Base-by-base conservation (phyloP, 2,113 vertebrate species). In the Rhinopomastus cyanomelas region DNA sequence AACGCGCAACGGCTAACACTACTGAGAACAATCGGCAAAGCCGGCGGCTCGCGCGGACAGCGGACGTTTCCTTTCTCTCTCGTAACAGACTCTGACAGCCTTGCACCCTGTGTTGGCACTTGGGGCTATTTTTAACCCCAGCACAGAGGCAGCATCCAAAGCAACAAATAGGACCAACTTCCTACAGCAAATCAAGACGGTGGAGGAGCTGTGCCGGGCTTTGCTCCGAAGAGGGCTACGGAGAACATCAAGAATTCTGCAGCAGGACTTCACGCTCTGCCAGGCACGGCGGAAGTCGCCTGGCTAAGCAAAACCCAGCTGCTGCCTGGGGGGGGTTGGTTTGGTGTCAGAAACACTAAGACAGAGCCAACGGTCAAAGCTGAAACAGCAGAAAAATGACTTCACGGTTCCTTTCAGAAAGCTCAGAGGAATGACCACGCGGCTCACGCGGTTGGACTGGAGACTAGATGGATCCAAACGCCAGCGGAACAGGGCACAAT, bases 101-200 rank as follows among this genome's bases (percentile, higher is more conserved):
- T 44, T 94, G 89, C 36, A 79, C 51, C 88, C 71, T n/a, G 3
- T 36, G 64, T 30, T 62, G 9, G 42, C 48, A 87, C 30, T 53
- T 76, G 26, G 18, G 76, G 56, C 4, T 88, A 86, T 85, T 95
- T 95, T 94, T 79, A 87, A 84, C 32, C 53, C 57, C 39, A 65
- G 77, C 86, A 44, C n/a, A 94, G 62, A 82, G 80, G 34, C 14
- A 29, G 36, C 11, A 72, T 52, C 66, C 55, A 61, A 80, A 22
- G 11, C 34, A 88, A 73, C 52, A 16, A 5, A 39, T 1, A 48
- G 75, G 46, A 83, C 46, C 16, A 62, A 72, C 13, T 44, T 87
- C 81, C 74, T n/a, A 46, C 17, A 52, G 32, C 36, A 67, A 48
- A 42, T 69, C 55, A 20, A 48, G 11, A 32, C 1, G 0, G 36